phyloP scores from a whole-genome alignment of 2,113 vertebrate genomes.

The Enhydra lutris region DNA sequence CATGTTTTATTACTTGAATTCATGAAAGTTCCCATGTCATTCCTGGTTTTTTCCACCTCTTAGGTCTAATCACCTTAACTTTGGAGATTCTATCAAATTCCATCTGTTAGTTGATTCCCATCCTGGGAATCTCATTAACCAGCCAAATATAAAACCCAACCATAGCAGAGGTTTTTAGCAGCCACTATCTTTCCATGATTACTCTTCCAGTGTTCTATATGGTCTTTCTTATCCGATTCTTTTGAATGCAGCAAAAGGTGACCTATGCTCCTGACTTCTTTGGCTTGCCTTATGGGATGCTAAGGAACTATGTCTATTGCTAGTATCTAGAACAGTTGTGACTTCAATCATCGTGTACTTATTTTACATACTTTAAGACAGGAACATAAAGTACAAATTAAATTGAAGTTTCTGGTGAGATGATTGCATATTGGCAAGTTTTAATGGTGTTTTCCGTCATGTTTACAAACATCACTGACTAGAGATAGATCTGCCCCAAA shows the following conservation, averaged over 20 bases:
- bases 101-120: conserved; percentile 25
- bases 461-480: not conserved
- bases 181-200: not conserved
- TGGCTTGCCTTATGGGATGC: not conserved
- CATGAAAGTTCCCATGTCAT: not conserved
- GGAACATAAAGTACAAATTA: not conserved
- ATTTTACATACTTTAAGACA: not conserved
- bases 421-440: not conserved
- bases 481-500: not conserved
- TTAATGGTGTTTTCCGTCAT: not conserved
- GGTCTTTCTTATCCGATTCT: not conserved
- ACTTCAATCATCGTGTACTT: not conserved
- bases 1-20: conserved; percentile 23
- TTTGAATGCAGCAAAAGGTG: not conserved
- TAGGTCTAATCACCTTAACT: conserved; percentile 37
- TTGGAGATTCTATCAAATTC: conserved; percentile 10
- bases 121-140: not conserved
- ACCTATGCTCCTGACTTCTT: not conserved
- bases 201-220: not conserved
- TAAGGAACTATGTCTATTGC: not conserved
- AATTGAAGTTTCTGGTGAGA: not conserved
- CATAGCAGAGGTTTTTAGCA: not conserved
- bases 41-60: not conserved
- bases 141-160: conserved; percentile 16
- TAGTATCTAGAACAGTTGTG: not conserved